phyloP scores from a whole-genome alignment of 2,888 invertebrate genomes.

The Adelphocoris suturalis region DNA sequence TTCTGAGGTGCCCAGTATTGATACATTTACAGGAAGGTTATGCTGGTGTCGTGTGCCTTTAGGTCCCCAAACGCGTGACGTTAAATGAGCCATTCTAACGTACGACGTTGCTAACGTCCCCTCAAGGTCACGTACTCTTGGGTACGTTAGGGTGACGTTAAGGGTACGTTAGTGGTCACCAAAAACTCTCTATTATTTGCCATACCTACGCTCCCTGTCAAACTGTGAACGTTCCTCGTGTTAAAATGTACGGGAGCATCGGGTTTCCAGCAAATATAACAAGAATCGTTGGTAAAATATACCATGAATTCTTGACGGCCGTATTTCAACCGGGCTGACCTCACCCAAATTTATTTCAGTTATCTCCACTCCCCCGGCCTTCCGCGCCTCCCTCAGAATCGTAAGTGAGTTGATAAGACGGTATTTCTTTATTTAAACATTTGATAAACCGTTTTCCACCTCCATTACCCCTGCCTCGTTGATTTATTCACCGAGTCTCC shows the following conservation, averaged over 20 bases:
- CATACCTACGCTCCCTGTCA: too few relatives aligned
- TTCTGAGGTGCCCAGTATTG: too few relatives aligned
- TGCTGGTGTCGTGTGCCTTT: too few relatives aligned
- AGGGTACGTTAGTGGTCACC: too few relatives aligned
- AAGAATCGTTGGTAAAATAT: not conserved
- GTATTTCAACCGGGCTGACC: slow-evolving; percentile 30
- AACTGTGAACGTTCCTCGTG: too few relatives aligned
- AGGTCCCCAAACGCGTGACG: too few relatives aligned
- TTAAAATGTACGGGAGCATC: not conserved
- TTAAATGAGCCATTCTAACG: too few relatives aligned
- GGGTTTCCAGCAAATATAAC: not conserved
- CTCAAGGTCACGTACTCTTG: too few relatives aligned
- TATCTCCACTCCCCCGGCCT: not conserved
- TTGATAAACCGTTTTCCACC: slow-evolving; percentile 42
- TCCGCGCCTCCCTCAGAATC: not conserved
- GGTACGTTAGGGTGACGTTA: too few relatives aligned
- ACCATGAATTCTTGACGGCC: slow-evolving; percentile 5
- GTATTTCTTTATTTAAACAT: slow-evolving; percentile 42
- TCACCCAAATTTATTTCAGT: slow-evolving; percentile 37
- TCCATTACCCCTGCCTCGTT: slow-evolving; percentile 27
- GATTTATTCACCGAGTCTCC: slow-evolving; percentile 24
- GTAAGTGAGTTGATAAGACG: slow-evolving; percentile 39
- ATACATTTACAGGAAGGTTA: too few relatives aligned
- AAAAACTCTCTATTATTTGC: too few relatives aligned
- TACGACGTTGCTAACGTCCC: too few relatives aligned